Evolutionary conservation across 2,797 vertebrate species (phyloP), one percentile per base, ranked within the genome.

Genomic region (Jordanella pulchra): DNA sequence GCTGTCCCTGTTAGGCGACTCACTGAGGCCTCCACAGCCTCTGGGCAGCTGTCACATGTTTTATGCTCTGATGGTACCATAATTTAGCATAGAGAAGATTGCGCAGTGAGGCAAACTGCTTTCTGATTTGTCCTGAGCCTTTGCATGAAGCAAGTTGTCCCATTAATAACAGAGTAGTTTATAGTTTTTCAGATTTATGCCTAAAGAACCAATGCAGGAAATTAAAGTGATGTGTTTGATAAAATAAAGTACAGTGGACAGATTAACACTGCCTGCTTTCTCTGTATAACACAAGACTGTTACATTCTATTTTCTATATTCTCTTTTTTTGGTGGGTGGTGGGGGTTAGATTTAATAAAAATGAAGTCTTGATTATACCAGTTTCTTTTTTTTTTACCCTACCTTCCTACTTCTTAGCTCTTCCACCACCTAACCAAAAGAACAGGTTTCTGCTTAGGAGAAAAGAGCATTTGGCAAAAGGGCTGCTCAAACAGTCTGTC

Each of bases 31-130:
- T 72, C 67, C 54, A 21, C 71, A 75, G 75, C 80, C 83, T 81
- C 78, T 63, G 75, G 72, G 73, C 79, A 75, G 32, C 39, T 67
- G 73, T 66, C 76, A 44, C 75, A 73, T 58, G 69, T 81, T 84
- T 87, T 86, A 84, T 85, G 86, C 82, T 88, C 81, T 65, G 78
- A 85, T 87, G 83, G 68, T 75, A 74, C 74, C 72, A 72, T 84
- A 71, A 83, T 55, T 65, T 76, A 69, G 35, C 65, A 82, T 47
- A 71, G 69, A 77, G 64, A 70, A 84, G 78, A 84, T 89, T 84
- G 74, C 79, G 78, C 69, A 89, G 51, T 79, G 78, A 89, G 68
- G 82, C 78, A 83, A 87, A 86, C 75, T 77, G 73, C 71, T 77
- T 72, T 75, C 72, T 87, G 77, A 79, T 88, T 76, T 85, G 44